Percentiles rank a stretch among this genome's conserved stretches.
Conservation (phyloP, 2,113 vertebrate species). For the Vidua chalybeata region DNA sequence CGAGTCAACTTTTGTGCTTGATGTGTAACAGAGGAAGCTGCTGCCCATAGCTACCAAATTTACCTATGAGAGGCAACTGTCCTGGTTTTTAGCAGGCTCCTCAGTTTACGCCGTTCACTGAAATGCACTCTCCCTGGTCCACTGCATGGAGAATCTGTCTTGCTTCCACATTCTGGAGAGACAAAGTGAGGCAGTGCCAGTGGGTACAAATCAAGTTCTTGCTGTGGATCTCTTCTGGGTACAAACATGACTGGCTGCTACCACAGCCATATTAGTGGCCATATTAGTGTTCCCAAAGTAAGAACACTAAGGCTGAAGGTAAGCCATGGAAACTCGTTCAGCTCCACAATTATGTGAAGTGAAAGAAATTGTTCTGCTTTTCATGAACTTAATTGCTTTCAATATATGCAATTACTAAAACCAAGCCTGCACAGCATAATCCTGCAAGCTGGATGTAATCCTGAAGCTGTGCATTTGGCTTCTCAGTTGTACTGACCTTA, state of each 20-base stretch:
- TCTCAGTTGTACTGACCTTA: neutral
- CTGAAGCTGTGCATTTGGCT: neutral
- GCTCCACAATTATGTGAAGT: neutral
- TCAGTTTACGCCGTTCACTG: neutral
- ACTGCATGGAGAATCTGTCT: neutral
- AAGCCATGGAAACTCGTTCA: neutral
- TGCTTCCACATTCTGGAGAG: neutral
- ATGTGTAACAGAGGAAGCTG: neutral
- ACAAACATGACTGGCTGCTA: neutral
- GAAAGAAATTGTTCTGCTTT: conserved; percentile 37
- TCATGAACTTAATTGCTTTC: neutral
- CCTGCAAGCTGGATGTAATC: neutral
- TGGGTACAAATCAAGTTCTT: neutral
- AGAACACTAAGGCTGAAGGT: neutral
- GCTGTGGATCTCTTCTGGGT: neutral
- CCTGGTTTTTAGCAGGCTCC: neutral
- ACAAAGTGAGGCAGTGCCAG: neutral
- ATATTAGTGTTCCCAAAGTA: neutral
- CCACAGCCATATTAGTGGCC: neutral
- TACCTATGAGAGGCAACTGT: neutral
- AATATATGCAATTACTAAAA: neutral
- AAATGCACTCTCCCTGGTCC: neutral
- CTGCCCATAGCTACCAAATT: neutral
- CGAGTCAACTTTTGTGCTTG: neutral
- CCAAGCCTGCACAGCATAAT: neutral